phyloP scores from a whole-genome alignment of 64 coral and sea anemone species.

The Stichodactyla mertensii region DNA sequence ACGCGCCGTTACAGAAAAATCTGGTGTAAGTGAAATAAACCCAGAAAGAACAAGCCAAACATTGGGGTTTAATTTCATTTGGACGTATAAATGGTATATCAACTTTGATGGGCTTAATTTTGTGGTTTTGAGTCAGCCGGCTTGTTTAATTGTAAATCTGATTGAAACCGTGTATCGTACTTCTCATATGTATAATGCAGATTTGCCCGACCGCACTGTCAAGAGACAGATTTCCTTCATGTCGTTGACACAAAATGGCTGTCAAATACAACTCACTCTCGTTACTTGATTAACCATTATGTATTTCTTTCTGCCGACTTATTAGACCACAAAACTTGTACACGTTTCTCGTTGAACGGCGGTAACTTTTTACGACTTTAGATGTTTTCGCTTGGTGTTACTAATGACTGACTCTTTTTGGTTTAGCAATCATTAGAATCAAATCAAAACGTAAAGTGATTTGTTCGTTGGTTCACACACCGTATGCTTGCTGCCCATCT shows the following conservation, averaged over 20 bases:
- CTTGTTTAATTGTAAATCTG: conserved; percentile 11
- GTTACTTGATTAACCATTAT: neutral
- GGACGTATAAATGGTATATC: conserved; percentile 8
- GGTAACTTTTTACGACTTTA: conserved; percentile 1
- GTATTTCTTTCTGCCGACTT: neutral
- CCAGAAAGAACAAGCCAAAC: neutral
- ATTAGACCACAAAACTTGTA: conserved; percentile 8
- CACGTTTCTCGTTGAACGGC: neutral
- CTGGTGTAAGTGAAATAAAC: neutral
- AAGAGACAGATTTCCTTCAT: conserved; percentile 16
- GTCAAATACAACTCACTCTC: neutral
- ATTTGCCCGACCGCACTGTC: conserved; percentile 17
- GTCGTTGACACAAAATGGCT: conserved; percentile 11
- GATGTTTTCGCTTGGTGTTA: neutral
- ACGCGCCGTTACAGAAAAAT: conserved; percentile 3
- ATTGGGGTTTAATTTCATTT: conserved; percentile 13
- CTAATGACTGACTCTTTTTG: conserved; percentile 4
- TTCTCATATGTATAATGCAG: conserved; percentile 20
- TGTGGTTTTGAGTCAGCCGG: conserved; percentile 20
- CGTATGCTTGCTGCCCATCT: neutral
- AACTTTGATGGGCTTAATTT: neutral
- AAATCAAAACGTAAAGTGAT: neutral
- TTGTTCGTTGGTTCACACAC: neutral
- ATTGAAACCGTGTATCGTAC: conserved; percentile 16
- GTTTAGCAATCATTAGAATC: neutral